A percentile compares a stretch with the other conserved stretches of the same genome.
phyloP scores from a whole-genome alignment of 1,140 invertebrate species.

The Nasonia vitripennis region DNA sequence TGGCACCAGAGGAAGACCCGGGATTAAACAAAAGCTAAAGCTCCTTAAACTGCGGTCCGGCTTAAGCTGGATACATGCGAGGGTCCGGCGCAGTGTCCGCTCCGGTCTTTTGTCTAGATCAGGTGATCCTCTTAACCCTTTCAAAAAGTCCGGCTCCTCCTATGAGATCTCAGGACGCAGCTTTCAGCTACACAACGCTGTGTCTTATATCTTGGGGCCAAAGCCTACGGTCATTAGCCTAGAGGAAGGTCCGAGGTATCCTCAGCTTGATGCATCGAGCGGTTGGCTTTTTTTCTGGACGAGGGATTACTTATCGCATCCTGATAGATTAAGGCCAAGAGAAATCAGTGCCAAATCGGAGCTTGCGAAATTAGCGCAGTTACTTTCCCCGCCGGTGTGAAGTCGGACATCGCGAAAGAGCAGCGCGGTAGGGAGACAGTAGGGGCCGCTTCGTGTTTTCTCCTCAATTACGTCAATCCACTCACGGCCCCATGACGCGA shows the following conservation, averaged over 20 bases:
- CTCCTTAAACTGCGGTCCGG: constrained; percentile 74
- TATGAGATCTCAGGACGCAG: constrained; percentile 20
- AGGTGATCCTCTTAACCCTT: constrained; percentile 64
- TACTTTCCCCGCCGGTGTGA: neutral
- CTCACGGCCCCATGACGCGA: constrained; percentile 69
- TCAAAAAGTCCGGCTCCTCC: constrained; percentile 46
- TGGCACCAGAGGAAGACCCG: constrained; percentile 30
- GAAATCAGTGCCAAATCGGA: no score
- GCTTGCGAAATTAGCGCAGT: neutral
- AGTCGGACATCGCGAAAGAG: neutral
- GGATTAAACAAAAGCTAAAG: constrained; percentile 74
- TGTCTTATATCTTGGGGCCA: neutral
- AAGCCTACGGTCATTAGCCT: neutral
- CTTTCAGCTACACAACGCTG: neutral
- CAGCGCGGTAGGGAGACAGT: neutral
- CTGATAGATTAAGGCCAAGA: neutral
- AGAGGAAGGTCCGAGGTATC: neutral
- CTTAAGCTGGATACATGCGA: constrained; percentile 74
- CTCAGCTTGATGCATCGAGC: neutral
- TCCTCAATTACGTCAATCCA: constrained; percentile 76
- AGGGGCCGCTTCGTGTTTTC: constrained; percentile 65
- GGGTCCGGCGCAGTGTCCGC: constrained; percentile 57
- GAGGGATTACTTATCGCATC: no score
- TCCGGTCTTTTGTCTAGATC: constrained; percentile 64
- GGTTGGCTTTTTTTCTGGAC: neutral